A percentile compares a stretch with the other conserved stretches of the same genome.
Evolutionary conservation across 1,140 invertebrate genomes (phyloP).

Genomic region (Euwallacea similis): DNA sequence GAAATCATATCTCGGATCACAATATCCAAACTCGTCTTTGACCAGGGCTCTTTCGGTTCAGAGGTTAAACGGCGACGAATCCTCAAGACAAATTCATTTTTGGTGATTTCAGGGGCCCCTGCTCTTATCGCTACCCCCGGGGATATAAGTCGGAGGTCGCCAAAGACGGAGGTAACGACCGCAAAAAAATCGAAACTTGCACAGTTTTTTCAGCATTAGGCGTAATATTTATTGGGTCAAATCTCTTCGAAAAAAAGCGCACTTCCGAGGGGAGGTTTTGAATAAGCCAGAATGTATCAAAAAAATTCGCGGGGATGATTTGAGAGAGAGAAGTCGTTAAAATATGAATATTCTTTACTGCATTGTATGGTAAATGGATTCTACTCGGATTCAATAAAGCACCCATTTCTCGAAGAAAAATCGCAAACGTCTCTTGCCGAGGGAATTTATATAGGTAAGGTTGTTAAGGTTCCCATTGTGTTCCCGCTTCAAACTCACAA

Average conservation of each 20-base stretch:
- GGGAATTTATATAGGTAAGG: slow-evolving; percentile 29
- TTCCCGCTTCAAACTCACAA: slow-evolving; percentile 16
- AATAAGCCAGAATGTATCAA: no score
- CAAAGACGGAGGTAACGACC: slow-evolving; percentile 16
- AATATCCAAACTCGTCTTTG: slow-evolving; percentile 44
- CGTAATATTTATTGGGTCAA: background rate
- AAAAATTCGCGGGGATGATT: no score
- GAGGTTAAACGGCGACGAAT: slow-evolving; percentile 32
- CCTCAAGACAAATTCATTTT: slow-evolving; percentile 32
- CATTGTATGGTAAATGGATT: slow-evolving; percentile 16
- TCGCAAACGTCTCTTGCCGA: slow-evolving; percentile 15
- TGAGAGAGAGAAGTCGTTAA: slow-evolving; percentile 8
- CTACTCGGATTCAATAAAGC: slow-evolving; percentile 17
- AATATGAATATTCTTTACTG: slow-evolving; percentile 11
- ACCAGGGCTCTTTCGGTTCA: slow-evolving; percentile 34
- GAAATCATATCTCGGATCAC: slow-evolving; percentile 48
- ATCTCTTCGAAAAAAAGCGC: no score
- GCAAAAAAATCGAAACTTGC: slow-evolving; percentile 17
- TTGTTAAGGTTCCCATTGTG: slow-evolving; percentile 24
- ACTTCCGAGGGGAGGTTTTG: no score
- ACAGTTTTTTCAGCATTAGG: background rate
- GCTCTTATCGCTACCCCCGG: slow-evolving; percentile 18
- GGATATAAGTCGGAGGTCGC: slow-evolving; percentile 9
- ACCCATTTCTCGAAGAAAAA: slow-evolving; percentile 24
- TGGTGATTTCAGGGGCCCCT: slow-evolving; percentile 4